A percentile compares a stretch with the other conserved stretches of the same genome.
These are phyloP conservation scores for Coreius guichenoti DNA, from an alignment of 2,797 vertebrate genomes.

Conservation along the genomic window DNA sequence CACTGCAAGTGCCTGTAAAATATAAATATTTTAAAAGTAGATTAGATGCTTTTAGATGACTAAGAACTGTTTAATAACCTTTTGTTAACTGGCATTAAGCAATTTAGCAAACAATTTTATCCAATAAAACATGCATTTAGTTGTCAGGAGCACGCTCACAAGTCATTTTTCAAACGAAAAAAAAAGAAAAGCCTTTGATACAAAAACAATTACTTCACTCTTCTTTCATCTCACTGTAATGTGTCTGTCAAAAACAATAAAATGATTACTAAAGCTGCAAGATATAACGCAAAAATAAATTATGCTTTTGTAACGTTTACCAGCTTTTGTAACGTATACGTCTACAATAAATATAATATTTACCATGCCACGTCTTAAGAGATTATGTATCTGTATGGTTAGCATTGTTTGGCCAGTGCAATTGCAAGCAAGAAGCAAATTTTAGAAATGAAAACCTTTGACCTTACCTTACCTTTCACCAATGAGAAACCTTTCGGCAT, in stretches of 20 bases:
- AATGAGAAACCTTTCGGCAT: background rate
- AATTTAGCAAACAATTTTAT: background rate
- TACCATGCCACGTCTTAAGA: too few relatives aligned
- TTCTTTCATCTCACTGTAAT: too few relatives aligned
- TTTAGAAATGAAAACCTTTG: background rate
- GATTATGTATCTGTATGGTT: background rate
- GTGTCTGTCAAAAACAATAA: too few relatives aligned
- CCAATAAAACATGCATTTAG: background rate
- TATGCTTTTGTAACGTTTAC: too few relatives aligned
- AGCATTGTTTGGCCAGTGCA: background rate
- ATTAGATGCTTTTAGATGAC: background rate
- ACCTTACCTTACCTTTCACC: too few relatives aligned
- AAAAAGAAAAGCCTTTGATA: too few relatives aligned
- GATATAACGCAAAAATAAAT: too few relatives aligned
- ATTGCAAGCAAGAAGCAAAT: background rate
- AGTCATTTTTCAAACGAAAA: background rate
- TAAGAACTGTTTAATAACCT: background rate
- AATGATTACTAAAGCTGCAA: too few relatives aligned
- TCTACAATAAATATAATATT: too few relatives aligned
- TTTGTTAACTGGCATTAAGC: background rate
- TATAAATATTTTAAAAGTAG: background rate
- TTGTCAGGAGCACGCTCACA: background rate
- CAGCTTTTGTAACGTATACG: too few relatives aligned
- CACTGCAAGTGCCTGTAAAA: background rate
- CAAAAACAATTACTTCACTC: too few relatives aligned